Evolutionary conservation across 2,797 vertebrate species (phyloP).

Genomic region (Salarias fasciatus): DNA sequence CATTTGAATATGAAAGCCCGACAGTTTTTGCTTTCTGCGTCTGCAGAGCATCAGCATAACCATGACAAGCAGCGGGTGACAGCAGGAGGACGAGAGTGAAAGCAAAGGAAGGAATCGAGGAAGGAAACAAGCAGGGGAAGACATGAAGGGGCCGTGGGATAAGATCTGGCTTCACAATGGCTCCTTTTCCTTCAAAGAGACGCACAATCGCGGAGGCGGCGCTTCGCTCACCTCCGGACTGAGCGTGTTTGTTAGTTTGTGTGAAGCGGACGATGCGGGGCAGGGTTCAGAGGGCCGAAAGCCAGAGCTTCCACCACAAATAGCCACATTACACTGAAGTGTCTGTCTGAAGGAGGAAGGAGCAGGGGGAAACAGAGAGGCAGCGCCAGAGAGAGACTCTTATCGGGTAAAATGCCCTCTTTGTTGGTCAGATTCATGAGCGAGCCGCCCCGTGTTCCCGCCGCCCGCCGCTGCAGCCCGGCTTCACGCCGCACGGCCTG

Average conservation of each 20-base stretch:
- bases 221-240: constrained; percentile 58
- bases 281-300: constrained; percentile 30
- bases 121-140: constrained; percentile 13
- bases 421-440: constrained; percentile 34
- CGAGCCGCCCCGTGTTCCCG: constrained; percentile 14
- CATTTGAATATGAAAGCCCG: constrained; percentile 6
- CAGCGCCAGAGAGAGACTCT: neutral
- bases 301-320: constrained; percentile 30
- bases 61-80: constrained; percentile 32
- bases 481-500: no score
- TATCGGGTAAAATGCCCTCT: constrained; percentile 32
- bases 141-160: neutral
- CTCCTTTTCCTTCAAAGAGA: constrained; percentile 58
- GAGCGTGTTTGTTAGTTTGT: constrained; percentile 12
- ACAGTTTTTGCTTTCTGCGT: no score
- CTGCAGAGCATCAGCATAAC: constrained; percentile 5
- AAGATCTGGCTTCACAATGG: constrained; percentile 48
- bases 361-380: constrained; percentile 6
- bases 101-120: neutral
- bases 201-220: constrained; percentile 58
- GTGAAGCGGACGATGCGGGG: constrained; percentile 40
- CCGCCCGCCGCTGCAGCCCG: neutral
- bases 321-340: constrained; percentile 38
- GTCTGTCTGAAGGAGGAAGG: constrained; percentile 46
- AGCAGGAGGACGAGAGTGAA: constrained; percentile 8